These are phyloP conservation scores for Galaxias olidus DNA, from an alignment of 2,797 vertebrate species.

Conservation along the genomic window DNA sequence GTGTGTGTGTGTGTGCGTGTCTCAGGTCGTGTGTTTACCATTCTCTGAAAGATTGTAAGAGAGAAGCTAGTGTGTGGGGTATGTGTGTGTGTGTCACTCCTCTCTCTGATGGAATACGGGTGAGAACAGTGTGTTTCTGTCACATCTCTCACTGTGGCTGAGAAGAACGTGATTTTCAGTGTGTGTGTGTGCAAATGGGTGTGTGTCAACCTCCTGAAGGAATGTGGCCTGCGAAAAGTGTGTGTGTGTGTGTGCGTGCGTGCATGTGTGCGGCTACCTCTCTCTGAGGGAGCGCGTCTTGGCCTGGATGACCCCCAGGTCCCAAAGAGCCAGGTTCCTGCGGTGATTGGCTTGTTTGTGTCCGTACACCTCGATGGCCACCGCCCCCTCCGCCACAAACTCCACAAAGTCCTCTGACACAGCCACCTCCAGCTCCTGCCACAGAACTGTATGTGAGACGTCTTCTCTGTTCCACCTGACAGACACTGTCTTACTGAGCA, in stretches of 20 bases:
- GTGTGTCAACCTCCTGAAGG: not conserved
- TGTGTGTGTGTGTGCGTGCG: slow-evolving; percentile 10
- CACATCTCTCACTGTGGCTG: too few relatives aligned
- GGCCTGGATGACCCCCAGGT: slow-evolving; percentile 94
- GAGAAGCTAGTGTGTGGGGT: too few relatives aligned
- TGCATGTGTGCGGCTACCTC: slow-evolving; percentile 70
- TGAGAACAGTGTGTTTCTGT: not conserved
- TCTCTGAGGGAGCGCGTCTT: slow-evolving; percentile 94
- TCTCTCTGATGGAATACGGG: too few relatives aligned
- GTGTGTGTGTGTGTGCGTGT: too few relatives aligned
- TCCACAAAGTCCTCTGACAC: slow-evolving; percentile 93
- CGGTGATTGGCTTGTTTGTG: slow-evolving; percentile 89
- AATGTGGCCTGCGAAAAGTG: not conserved
- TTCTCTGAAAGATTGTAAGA: too few relatives aligned
- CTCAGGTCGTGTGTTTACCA: too few relatives aligned
- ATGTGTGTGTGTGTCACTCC: too few relatives aligned
- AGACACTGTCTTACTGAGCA: too few relatives aligned
- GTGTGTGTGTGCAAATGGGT: slow-evolving; percentile 10
- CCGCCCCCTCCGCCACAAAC: slow-evolving; percentile 87
- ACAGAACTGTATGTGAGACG: not conserved
- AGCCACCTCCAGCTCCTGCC: slow-evolving; percentile 83
- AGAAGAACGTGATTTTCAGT: too few relatives aligned
- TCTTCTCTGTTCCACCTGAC: not conserved
- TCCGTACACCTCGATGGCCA: slow-evolving; percentile 92
- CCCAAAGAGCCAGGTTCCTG: slow-evolving; percentile 91